Evolutionary conservation across 2,888 invertebrate species (phyloP), one percentile per base, ranked within the genome.

Genomic region (Euplexia lucipara): DNA sequence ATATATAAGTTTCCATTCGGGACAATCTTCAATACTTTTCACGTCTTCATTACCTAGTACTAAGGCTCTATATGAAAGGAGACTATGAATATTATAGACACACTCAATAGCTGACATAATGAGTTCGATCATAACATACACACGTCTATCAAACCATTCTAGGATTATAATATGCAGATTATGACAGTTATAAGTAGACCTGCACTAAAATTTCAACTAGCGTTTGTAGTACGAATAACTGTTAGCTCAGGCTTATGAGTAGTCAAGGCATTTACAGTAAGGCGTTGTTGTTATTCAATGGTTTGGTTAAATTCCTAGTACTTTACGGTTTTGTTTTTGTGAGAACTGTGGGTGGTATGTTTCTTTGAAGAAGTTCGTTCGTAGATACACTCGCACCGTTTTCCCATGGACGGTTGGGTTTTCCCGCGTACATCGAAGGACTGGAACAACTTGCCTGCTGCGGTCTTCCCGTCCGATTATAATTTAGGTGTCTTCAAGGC

Each of bases 221-320:
- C 18, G 7, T 64, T 78, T 26, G 69, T 75, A 42, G 72, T 62
- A 65, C 79, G 45, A 58, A 30, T 78, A 75, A 78, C 81, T 30
- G 81, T 79, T 45, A 12, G 20, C 30, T 32, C 56, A 16, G 22
- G 34, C 26, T 12, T 75, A 76, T 60, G 77, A 63, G 71, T 59
- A 52, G 47, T 56, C 42, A 32, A 54, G 65, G 65, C 39, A 34
- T 61, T 54, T 39, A 75, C 64, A 65, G 47, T 64, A 48, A 35
- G 9, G 39, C 37, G 22, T 42, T 69, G 45, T 58, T 49, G n/a
- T 75, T 75, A 49, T 75, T 64, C 42, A 52, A 57, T 49, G 16
- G 70, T 9, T 44, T 20, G 26, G 35, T 32, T 45, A 32, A 1
- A 14, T 70, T 41, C 34, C 30, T 4, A 41, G 35, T 42, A 49